Conservation (phyloP, 2,888 invertebrate genomes). For the Scrobipalpa atriplicella region DNA sequence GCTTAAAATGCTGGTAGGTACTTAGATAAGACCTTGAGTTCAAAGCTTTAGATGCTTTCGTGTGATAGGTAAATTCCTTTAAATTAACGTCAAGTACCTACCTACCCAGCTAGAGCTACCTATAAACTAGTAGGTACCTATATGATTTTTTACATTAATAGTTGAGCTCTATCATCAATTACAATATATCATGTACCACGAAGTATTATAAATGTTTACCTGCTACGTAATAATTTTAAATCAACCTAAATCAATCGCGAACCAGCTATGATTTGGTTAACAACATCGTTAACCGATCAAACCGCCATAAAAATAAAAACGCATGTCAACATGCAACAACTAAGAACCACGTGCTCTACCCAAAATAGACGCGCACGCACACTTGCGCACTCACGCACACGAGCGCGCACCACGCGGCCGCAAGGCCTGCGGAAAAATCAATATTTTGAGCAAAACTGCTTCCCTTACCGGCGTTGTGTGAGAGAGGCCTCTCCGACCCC, state of each 20-base stretch:
- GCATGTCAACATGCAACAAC: slow-evolving; percentile 79
- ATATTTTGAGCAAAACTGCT: slow-evolving; percentile 83
- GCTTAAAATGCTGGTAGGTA: slow-evolving; percentile 6
- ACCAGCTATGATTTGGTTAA: slow-evolving; percentile 53
- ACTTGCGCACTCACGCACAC: slow-evolving; percentile 39
- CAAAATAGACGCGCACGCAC: slow-evolving; percentile 73
- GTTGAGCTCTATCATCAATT: too few species aligned
- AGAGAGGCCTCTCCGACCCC: slow-evolving; percentile 50
- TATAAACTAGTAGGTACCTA: too few species aligned
- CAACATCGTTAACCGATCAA: slow-evolving; percentile 55
- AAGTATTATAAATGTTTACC: too few species aligned
- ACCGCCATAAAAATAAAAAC: slow-evolving; percentile 77
- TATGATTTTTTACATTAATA: too few species aligned
- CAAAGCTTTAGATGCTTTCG: slow-evolving; percentile 1
- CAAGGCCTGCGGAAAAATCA: slow-evolving; percentile 78
- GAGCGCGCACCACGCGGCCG: slow-evolving; percentile 54
- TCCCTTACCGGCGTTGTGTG: slow-evolving; percentile 74
- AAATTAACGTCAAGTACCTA: not conserved
- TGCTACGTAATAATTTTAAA: not conserved
- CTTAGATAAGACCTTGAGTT: slow-evolving; percentile 15
- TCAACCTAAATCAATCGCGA: slow-evolving; percentile 41
- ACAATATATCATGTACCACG: too few species aligned
- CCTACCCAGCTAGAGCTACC: not conserved
- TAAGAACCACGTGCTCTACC: slow-evolving; percentile 77
- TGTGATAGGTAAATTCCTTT: not conserved